phyloP scores from a whole-genome alignment of 2,113 vertebrate genomes.

The Glaucidium brasilianum region DNA sequence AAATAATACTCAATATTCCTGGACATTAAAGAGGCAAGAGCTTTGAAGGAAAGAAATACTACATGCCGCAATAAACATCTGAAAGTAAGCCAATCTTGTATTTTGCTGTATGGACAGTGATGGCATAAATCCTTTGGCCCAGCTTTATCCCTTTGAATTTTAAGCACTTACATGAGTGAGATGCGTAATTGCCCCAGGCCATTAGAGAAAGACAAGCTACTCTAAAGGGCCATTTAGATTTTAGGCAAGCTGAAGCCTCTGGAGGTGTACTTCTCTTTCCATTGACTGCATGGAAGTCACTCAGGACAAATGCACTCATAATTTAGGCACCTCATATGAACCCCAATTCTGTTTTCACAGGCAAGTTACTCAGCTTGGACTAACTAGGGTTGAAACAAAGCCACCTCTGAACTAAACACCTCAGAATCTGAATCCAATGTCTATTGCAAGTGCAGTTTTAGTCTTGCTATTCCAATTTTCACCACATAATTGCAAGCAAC shows the following conservation, averaged over 20 bases:
- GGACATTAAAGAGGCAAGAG: not conserved
- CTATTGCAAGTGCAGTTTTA: not conserved
- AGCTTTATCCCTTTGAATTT: not conserved
- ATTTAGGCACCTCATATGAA: not conserved
- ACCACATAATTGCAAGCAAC: not conserved
- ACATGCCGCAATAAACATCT: not conserved
- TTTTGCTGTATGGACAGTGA: not conserved
- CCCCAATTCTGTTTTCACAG: not conserved
- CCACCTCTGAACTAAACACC: not conserved
- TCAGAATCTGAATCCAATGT: not conserved
- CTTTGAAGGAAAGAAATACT: not conserved
- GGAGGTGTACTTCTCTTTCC: not conserved
- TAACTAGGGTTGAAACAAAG: not conserved
- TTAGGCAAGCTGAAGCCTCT: not conserved
- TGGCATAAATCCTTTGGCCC: not conserved
- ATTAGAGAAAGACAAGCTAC: not conserved
- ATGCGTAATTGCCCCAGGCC: not conserved
- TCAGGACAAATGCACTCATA: not conserved
- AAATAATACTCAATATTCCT: not conserved
- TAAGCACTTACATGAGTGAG: not conserved
- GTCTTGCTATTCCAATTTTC: not conserved
- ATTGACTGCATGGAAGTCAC: not conserved
- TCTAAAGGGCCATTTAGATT: not conserved
- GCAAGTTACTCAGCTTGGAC: not conserved
- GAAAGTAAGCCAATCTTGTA: not conserved